Percentiles rank a stretch among this genome's conserved stretches.
Conservation (phyloP, 2,797 vertebrate genomes). For the Sebastes taczanowskii region DNA sequence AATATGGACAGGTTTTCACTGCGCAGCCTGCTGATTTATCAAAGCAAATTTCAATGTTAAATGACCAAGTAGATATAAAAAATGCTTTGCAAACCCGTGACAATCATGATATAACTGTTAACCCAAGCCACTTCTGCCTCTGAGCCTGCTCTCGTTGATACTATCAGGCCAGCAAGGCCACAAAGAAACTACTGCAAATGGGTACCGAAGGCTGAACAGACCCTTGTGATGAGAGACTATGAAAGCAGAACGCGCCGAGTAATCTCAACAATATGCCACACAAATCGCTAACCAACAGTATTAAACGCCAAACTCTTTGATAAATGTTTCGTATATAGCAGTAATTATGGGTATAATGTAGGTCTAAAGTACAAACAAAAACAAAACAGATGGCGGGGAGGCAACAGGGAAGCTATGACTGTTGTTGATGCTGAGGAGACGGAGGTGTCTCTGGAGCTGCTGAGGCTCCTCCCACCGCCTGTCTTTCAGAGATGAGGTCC, state of each 20-base stretch:
- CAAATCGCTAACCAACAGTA: slow-evolving; percentile 28
- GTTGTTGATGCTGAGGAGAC: slow-evolving; percentile 64
- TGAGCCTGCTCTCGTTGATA: neutral
- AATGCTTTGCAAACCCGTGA: neutral
- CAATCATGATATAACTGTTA: neutral
- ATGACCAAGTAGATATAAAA: neutral
- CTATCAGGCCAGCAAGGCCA: neutral
- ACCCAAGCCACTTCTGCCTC: neutral
- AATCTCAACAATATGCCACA: slow-evolving; percentile 38
- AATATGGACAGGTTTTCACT: neutral
- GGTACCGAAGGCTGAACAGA: slow-evolving; percentile 23
- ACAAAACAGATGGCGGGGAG: slow-evolving; percentile 43
- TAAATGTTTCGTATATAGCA: slow-evolving; percentile 60
- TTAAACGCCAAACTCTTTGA: slow-evolving; percentile 48
- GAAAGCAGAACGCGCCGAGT: slow-evolving; percentile 33
- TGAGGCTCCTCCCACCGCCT: slow-evolving; percentile 46
- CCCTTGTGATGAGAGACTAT: neutral
- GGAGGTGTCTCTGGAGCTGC: slow-evolving; percentile 55
- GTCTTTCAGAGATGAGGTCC: slow-evolving; percentile 78
- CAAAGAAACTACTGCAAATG: neutral
- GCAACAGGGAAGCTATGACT: slow-evolving; percentile 75
- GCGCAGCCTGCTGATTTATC: neutral
- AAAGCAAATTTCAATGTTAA: neutral
- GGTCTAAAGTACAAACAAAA: slow-evolving; percentile 75
- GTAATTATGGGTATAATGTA: slow-evolving; percentile 55